Base-by-base conservation (phyloP, 2,797 vertebrate species). In the Muscicapa striata region DNA sequence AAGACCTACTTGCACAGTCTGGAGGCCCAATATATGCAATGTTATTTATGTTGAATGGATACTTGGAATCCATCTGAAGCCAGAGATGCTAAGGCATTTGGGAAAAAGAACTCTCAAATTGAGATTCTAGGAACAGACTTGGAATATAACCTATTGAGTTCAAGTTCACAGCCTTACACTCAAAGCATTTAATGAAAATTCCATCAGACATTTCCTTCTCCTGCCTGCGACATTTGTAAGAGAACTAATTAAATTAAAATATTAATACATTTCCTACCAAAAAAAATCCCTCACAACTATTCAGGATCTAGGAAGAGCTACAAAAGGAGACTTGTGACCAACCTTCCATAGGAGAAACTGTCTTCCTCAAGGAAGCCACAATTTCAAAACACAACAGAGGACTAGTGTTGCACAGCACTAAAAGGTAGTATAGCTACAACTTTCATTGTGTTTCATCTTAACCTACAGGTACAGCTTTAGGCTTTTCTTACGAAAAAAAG, bases 101-200 rank as follows among this genome's bases (percentile, higher is more conserved):
- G 17, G 19, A 41, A 57, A 76, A 90, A 64, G 17, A 66, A 52
- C 23, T 79, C 41, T 49, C 22, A 83, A 63, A 45, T 58, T 73
- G 45, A 70, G 16, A 74, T 51, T 75, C 43, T 75, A 61, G 73
- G 83, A 68, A 2, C 8, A 80, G 26, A 49, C 13, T 68, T 34
- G 8, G 54, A 77, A 30, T 14, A 57, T 5, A 79, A 34, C 6
- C 24, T 61, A 87, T 13, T 8, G 9, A 85, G 34, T 77, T 85
- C 54, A 93, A 89, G 61, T 74, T 90, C n/a, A 40, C 1, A 76
- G 64, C 41, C 54, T 43, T 74, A 54, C 0, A 1, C 27, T 46
- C 49, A 92, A 93, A 91, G 72, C 16, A 19, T 43, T 61, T 78
- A 48, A 84, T 36, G 43, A 79, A 69, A 93, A 81, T 55, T 91